These are phyloP conservation scores for Callipepla californica DNA, from an alignment of 2,113 vertebrate genomes.

Conservation along the genomic window DNA sequence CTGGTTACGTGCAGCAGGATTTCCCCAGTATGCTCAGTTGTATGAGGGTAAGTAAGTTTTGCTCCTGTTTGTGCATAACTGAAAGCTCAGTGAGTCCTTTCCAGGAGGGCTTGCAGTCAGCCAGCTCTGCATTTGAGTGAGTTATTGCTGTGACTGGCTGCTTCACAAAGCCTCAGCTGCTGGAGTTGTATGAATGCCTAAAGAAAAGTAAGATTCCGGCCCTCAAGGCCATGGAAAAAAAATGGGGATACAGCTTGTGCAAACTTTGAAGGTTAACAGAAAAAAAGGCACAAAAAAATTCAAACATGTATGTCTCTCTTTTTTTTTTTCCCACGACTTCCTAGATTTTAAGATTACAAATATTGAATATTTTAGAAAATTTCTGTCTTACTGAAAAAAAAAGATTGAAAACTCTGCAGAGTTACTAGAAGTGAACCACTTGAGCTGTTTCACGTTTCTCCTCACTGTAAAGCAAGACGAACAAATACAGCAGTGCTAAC, in stretches of 20 bases:
- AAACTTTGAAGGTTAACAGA: background rate
- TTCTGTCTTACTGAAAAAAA: background rate
- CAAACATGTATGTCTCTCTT: background rate
- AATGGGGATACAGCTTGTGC: background rate
- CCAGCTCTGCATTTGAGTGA: conserved; percentile 6
- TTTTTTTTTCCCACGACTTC: background rate
- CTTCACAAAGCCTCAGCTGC: conserved; percentile 46
- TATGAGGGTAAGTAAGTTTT: conserved; percentile 88
- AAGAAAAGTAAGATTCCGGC: conserved; percentile 29
- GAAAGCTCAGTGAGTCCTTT: conserved; percentile 9
- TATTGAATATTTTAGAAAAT: background rate
- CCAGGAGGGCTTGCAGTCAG: background rate
- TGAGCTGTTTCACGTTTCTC: background rate
- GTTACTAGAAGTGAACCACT: background rate
- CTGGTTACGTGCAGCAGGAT: conserved; percentile 97
- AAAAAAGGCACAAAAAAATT: background rate
- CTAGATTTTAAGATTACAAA: background rate
- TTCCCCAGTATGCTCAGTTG: conserved; percentile 97
- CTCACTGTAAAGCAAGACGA: background rate
- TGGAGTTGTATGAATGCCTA: conserved; percentile 19
- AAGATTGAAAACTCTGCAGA: background rate
- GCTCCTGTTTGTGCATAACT: background rate
- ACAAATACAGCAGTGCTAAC: background rate
- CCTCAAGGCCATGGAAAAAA: background rate
- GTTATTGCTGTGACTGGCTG: conserved; percentile 14